Evolutionary conservation across 2,888 invertebrate genomes (phyloP), one percentile per base, ranked within the genome.

Genomic region (Microplitis manilae): DNA sequence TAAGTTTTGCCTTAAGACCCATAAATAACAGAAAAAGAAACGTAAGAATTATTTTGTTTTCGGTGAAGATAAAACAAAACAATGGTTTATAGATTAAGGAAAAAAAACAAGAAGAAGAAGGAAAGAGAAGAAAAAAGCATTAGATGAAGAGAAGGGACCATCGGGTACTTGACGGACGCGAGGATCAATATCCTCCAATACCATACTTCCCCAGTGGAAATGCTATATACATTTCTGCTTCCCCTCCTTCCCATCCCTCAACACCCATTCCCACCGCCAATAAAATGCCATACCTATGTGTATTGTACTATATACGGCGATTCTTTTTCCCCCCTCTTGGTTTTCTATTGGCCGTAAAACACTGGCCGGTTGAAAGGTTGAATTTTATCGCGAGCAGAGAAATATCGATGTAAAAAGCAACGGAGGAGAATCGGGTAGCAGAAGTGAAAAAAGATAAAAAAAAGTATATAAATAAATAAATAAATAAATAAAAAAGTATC

Each of bases 161-260:
- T 87, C 87, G 87, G 86, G 87, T 89, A 87, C 89, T 89, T 89
- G 89, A 89, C 89, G 87, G 89, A 89, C 89, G 87, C 88, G 87
- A 87, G 87, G 89, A 89, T 89, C 89, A 89, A 90, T 90, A 90
- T 89, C 88, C 87, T 87, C 87, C 89, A 86, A 89, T 89, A 88
- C 88, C 88, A 89, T 88, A 89, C 87, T 86, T 87, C 83, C 84
- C 13, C 50, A 50, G 84, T 64, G 65, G 13, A 64, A 62, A 41
- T 50, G 41, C 73, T 68, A 75, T 79, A 79, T 72, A 71, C 67
- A 72, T 50, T 50, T 50, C 50, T 50, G 13, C 50, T 7, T 13
- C 9, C 50, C 9, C 9, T 13, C 13, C 2, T 30, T 30, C 30
- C 30, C 30, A 30, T 9, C 50, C 50, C 76, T 72, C 71, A 74